Conservation (phyloP, 2,888 invertebrate species). For the Stenchaetothrips biformis region DNA sequence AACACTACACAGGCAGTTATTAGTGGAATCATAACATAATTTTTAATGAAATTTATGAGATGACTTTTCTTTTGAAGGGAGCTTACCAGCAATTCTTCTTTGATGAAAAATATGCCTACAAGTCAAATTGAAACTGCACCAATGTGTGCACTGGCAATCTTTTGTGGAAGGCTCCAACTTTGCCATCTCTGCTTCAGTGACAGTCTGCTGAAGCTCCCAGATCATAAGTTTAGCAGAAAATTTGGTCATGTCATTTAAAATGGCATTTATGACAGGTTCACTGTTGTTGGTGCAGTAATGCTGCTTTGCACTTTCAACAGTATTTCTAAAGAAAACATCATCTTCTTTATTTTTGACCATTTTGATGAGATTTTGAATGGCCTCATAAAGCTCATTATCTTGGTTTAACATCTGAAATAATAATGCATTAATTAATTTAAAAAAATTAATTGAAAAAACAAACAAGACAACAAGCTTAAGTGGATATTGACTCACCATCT, state of each 20-base stretch:
- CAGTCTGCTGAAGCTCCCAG: not conserved
- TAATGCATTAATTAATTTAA: not conserved
- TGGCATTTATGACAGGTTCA: not conserved
- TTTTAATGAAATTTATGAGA: not conserved
- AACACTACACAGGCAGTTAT: not conserved
- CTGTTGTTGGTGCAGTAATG: not conserved
- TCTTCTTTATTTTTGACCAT: not conserved
- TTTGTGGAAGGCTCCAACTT: not conserved
- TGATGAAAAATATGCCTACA: not conserved
- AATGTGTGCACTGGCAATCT: not conserved
- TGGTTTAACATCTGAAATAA: not conserved
- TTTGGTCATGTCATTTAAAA: not conserved
- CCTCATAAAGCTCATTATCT: not conserved
- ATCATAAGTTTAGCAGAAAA: not conserved
- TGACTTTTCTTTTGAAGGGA: no score
- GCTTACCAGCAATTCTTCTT: not conserved
- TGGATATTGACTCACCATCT: not conserved
- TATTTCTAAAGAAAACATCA: not conserved
- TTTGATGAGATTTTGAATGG: not conserved
- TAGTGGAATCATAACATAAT: not conserved
- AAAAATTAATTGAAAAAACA: no score
- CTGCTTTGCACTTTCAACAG: not conserved
- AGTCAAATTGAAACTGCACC: not conserved
- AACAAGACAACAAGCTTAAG: no score
- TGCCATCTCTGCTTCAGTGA: not conserved